Evolutionary conservation across 2,797 vertebrate species (phyloP).

Genomic region (Hephaestus fuliginosus): DNA sequence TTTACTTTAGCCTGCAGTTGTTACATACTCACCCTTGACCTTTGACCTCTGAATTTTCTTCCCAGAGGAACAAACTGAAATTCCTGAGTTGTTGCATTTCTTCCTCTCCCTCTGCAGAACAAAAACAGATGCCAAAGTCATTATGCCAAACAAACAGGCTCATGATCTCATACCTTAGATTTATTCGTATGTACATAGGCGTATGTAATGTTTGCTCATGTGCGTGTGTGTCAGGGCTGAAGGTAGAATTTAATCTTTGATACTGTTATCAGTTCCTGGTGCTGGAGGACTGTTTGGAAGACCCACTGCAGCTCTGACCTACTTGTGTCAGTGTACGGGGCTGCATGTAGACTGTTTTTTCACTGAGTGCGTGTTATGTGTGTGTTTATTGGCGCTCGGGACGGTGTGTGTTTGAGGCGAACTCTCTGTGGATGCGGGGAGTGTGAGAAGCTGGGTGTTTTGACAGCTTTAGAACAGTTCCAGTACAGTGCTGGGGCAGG

Average conservation of each 20-base stretch:
- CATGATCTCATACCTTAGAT: conserved; percentile 39
- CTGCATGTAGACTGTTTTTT: conserved; percentile 61
- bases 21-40: conserved; percentile 40
- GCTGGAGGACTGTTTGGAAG: conserved; percentile 74
- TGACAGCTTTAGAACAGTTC: conserved; percentile 83
- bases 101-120: conserved; percentile 25
- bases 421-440: conserved; percentile 70
- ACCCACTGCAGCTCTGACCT: conserved; percentile 85
- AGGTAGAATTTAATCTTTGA: conserved; percentile 80
- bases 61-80: conserved; percentile 34
- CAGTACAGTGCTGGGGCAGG: conserved; percentile 70
- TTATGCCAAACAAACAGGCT: not conserved
- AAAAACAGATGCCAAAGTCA: conserved; percentile 14
- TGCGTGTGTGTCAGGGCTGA: conserved; percentile 40
- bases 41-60: conserved; percentile 50
- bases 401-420: conserved; percentile 63
- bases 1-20: conserved; percentile 13
- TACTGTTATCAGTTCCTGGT: conserved; percentile 75
- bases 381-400: conserved; percentile 57
- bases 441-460: conserved; percentile 85
- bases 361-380: conserved; percentile 49
- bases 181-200: not conserved
- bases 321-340: conserved; percentile 76
- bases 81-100: conserved; percentile 17
- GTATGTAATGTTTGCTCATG: conserved; percentile 32